Evolutionary conservation across 2,113 vertebrate species (phyloP), one percentile per base, ranked within the genome.

Genomic region (Zapus hudsonius): DNA sequence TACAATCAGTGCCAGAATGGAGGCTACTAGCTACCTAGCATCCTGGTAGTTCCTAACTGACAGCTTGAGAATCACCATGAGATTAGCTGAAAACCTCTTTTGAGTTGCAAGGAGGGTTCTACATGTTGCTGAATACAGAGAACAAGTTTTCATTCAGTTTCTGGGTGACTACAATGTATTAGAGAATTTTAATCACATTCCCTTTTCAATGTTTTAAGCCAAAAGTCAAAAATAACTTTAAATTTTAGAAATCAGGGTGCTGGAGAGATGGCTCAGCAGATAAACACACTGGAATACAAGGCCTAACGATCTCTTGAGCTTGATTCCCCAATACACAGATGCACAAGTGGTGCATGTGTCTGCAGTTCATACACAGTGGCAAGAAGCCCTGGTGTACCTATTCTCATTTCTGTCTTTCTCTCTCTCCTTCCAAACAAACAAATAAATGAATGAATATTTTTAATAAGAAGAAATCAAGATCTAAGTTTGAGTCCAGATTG

Each of bases 141-240:
- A 87, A 76, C 17, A 96, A 79, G 69, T 61, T 92, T 52, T 81
- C 3, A 66, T 38, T 90, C 38, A 85, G n/a, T 57, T 87, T 70
- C 55, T 81, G n/a, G 38, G 9, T 52, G 42, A 86, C 40, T 86
- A 89, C 23, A 33, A 57, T 8, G 22, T 72, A 74, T 40, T 86
- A 61, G 87, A 73, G 29, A 36, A 55, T 47, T 75, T 89, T 79
- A 92, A 78, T 64, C 79, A 73, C 0, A 79, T 1, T 67, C 16
- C 63, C 31, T 27, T 9, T 70, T 88, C n/a, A 93, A 64, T 12
- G 81, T 90, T 92, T 87, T 81, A 82, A 19, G 73, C 4, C 31
- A 94, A 76, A 72, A 73, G 9, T 92, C 7, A 94, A 94, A 95
- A 84, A 57, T 0, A 19, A 86, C n/a, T 31, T 84, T 72, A 86